Base-by-base conservation (phyloP, 2,888 invertebrate genomes). In the Amiota communis region DNA sequence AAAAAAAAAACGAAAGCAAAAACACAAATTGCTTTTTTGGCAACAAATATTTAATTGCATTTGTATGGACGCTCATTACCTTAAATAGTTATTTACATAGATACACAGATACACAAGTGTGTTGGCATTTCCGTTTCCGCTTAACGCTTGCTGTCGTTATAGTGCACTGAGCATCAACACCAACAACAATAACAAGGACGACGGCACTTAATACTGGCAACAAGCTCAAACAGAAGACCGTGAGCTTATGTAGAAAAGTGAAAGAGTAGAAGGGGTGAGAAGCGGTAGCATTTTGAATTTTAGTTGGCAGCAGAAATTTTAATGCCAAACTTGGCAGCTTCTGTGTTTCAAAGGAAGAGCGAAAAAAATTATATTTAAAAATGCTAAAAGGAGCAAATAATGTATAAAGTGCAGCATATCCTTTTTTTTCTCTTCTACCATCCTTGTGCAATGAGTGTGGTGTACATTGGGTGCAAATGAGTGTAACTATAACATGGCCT, bases 21-120 rank as follows among this genome's bases (percentile, higher is more conserved):
- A 6, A 36, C 36, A 36, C 36, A 36, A 80, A 84, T 78, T 81
- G 83, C 83, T 84, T 81, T 82, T 83, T 85, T 88, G 84, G 87
- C 86, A 85, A 78, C 80, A 79, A 76, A 82, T 80, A 75, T 86
- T 85, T 88, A 87, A 87, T 87, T 87, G 82, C 83, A 85, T 86
- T 81, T 82, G 81, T 85, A 82, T 82, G 85, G 36, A 36, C 76
- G 80, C 86, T 86, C 87, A 87, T 87, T 87, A 87, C 84, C 82
- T 83, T 86, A 85, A 87, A 87, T 75, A 76, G 67, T 11, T 56
- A 49, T 36, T 6, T n/a, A 57, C 57, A 70, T 72, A 53, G 51
- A 69, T 73, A 67, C 72, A 70, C 59, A 46, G 51, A 72, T 65
- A 51, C 10, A 23, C 23, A n/a, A 13, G n/a, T 9, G 9, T n/a